Percentiles rank a stretch among this genome's conserved stretches.
Evolutionary conservation across 2,888 invertebrate species (phyloP).

Genomic region (Leucoptera coffeella): DNA sequence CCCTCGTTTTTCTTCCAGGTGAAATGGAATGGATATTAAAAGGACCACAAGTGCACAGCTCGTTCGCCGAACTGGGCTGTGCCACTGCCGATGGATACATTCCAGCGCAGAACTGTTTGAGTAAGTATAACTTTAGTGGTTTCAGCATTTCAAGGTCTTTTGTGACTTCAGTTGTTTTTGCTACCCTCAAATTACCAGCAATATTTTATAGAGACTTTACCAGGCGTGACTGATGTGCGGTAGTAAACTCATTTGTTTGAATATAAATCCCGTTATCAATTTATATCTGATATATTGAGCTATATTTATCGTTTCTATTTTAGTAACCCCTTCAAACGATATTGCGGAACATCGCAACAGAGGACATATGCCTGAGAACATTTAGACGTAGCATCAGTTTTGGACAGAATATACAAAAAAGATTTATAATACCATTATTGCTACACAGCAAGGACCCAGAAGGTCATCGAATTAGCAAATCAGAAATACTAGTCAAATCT

Average conservation of each 20-base stretch:
- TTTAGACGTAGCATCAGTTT: slow-evolving; percentile 66
- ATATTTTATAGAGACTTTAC: too few species aligned
- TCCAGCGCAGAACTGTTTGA: too few species aligned
- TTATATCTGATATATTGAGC: too few species aligned
- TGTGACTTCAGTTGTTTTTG: too few species aligned
- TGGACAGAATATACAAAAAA: slow-evolving; percentile 65
- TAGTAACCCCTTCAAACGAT: slow-evolving; percentile 61
- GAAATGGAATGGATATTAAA: slow-evolving; percentile 52
- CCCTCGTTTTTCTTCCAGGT: too few species aligned
- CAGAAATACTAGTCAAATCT: slow-evolving; percentile 62
- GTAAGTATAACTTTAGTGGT: too few species aligned
- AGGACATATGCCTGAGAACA: slow-evolving; percentile 61
- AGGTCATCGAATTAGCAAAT: slow-evolving; percentile 58
- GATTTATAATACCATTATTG: slow-evolving; percentile 62
- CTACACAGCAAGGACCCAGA: slow-evolving; percentile 58
- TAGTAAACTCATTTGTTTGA: too few species aligned
- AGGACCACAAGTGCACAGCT: slow-evolving; percentile 58
- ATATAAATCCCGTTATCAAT: too few species aligned
- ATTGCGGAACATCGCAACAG: slow-evolving; percentile 56
- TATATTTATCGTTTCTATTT: slow-evolving; percentile 12
- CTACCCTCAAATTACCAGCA: too few species aligned
- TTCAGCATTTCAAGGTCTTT: too few species aligned
- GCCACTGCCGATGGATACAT: slow-evolving; percentile 56
- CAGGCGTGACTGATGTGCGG: too few species aligned
- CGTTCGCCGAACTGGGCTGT: slow-evolving; percentile 60